A percentile compares a stretch with the other conserved stretches of the same genome.
phyloP scores from a whole-genome alignment of 2,888 invertebrate species.

The Alcis repandata region DNA sequence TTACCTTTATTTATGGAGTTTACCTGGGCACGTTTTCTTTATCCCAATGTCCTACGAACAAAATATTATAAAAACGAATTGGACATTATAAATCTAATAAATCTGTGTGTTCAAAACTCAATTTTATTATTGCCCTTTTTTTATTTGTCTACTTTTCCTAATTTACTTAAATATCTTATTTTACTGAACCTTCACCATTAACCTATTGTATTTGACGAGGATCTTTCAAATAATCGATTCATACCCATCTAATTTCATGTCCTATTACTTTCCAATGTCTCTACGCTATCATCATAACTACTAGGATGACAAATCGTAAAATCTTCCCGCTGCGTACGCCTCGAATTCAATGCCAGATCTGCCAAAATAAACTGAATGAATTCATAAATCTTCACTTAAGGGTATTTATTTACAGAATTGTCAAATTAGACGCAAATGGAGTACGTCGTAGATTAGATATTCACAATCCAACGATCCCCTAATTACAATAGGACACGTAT shows the following conservation, averaged over 20 bases:
- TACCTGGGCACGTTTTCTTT: conserved; percentile 37
- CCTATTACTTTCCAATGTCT: no score
- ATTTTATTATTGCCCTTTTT: no score
- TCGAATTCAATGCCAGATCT: conserved; percentile 21
- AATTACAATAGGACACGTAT: not conserved
- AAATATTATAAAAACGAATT: not conserved
- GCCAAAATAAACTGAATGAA: conserved; percentile 30
- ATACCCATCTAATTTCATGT: no score
- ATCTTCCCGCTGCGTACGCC: conserved; percentile 11
- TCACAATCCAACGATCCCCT: not conserved
- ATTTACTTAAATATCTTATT: no score
- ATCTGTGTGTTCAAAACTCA: not conserved
- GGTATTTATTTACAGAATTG: conserved; percentile 25
- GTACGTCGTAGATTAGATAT: conserved; percentile 16
- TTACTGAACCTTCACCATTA: no score
- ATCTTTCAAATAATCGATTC: no score
- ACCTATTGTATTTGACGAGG: no score
- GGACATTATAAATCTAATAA: not conserved
- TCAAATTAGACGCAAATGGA: conserved; percentile 31
- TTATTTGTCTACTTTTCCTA: no score
- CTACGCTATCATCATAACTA: not conserved
- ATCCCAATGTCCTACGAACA: not conserved
- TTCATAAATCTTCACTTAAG: conserved; percentile 29
- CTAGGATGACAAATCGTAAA: not conserved
- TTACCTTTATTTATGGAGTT: conserved; percentile 55